phyloP scores from a whole-genome alignment of 2,888 invertebrate species.

The Cataglyphis altisquamis region DNA sequence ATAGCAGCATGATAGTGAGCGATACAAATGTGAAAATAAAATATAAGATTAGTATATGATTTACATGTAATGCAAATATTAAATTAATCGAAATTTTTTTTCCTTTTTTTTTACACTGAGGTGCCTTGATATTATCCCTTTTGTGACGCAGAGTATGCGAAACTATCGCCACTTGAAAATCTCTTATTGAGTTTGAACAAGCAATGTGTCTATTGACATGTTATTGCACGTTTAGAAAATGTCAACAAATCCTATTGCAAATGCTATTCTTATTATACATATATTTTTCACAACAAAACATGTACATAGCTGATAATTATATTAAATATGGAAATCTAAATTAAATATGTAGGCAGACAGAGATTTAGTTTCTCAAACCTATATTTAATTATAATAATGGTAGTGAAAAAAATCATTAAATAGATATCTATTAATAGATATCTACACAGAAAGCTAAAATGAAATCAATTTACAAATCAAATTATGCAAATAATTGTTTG shows the following conservation, averaged over 20 bases:
- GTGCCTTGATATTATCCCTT: not conserved
- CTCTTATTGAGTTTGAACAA: not conserved
- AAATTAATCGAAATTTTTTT: not conserved
- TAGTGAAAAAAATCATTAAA: conserved; percentile 63
- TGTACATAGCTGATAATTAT: conserved; percentile 27
- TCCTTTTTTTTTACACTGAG: not conserved
- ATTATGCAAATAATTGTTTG: conserved; percentile 1
- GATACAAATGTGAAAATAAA: conserved; percentile 10
- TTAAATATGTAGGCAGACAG: conserved; percentile 53
- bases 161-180: not conserved
- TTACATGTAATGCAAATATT: not conserved
- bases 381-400: conserved; percentile 50
- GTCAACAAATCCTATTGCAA: not conserved
- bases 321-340: conserved; percentile 49
- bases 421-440: conserved; percentile 50
- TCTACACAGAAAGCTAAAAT: conserved; percentile 38
- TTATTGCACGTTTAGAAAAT: conserved; percentile 7
- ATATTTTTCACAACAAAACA: conserved; percentile 41
- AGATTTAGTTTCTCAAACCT: conserved; percentile 48
- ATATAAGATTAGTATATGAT: conserved; percentile 1
- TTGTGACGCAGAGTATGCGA: not conserved
- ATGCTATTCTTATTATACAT: not conserved
- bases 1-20: not conserved
- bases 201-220: not conserved
- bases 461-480: conserved; percentile 34